Conservation (phyloP, 1,140 invertebrate genomes). For the Panulirus ornatus region DNA sequence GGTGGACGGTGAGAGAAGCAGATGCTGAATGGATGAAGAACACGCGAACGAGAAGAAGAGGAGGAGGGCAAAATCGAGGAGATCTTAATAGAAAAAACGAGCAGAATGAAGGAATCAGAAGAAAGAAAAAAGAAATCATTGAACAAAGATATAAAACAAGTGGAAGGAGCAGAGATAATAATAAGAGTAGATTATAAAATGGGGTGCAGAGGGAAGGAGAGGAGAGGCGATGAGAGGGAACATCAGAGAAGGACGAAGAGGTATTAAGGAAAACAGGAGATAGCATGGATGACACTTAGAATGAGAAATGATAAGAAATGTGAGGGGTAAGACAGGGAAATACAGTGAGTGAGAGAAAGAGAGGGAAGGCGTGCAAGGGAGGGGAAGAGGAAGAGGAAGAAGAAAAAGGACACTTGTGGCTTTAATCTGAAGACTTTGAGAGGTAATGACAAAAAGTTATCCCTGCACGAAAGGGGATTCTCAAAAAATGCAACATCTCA, state of each 20-base stretch:
- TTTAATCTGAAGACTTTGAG: slow-evolving; percentile 8
- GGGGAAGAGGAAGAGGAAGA: slow-evolving; percentile 14
- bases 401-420: slow-evolving; percentile 17
- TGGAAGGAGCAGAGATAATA: no score
- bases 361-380: not conserved
- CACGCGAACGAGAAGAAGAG: no score
- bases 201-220: no score
- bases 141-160: no score
- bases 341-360: not conserved
- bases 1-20: no score
- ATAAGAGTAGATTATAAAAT: no score
- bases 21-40: no score
- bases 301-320: no score
- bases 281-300: slow-evolving; percentile 23
- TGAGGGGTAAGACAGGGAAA: not conserved
- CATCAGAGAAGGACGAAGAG: not conserved
- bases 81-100: no score
- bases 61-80: no score
- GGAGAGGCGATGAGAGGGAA: not conserved
- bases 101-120: no score
- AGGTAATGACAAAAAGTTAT: not conserved
- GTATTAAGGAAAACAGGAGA: not conserved
- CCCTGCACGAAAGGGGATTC: not conserved
- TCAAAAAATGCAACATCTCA: not conserved
- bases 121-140: no score